Evolutionary conservation across 2,113 vertebrate genomes (phyloP).

Genomic region (Tragelaphus imberbis): DNA sequence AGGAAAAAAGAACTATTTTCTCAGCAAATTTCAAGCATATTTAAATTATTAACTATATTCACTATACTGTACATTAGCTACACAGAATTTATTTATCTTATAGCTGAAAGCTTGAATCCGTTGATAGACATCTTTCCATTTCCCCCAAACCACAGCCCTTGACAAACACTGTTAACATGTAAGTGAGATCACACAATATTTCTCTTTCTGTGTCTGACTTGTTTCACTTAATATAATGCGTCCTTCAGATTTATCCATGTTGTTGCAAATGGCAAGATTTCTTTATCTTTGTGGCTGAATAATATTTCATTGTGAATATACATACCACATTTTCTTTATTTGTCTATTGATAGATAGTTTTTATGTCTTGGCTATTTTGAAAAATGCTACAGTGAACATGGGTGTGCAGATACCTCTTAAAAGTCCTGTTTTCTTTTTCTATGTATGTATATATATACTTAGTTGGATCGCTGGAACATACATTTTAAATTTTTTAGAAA

Average conservation of each 20-base stretch:
- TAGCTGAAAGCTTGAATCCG: background rate
- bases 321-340: background rate
- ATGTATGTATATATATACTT: background rate
- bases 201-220: background rate
- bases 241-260: background rate
- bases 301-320: background rate
- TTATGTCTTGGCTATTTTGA: background rate
- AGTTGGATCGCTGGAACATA: background rate
- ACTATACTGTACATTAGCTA: background rate
- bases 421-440: background rate
- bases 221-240: background rate
- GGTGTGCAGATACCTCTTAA: background rate
- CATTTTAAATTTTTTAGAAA: background rate
- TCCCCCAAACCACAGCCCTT: background rate
- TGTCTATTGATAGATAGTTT: background rate
- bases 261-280: background rate
- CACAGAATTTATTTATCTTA: background rate
- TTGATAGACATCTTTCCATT: background rate
- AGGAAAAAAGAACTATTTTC: background rate
- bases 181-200: background rate
- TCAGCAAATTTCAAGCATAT: background rate
- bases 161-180: background rate
- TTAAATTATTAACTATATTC: background rate
- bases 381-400: background rate
- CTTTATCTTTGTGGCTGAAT: background rate